phyloP scores from a whole-genome alignment of 2,888 invertebrate genomes.

The Periphyllus acericola region DNA sequence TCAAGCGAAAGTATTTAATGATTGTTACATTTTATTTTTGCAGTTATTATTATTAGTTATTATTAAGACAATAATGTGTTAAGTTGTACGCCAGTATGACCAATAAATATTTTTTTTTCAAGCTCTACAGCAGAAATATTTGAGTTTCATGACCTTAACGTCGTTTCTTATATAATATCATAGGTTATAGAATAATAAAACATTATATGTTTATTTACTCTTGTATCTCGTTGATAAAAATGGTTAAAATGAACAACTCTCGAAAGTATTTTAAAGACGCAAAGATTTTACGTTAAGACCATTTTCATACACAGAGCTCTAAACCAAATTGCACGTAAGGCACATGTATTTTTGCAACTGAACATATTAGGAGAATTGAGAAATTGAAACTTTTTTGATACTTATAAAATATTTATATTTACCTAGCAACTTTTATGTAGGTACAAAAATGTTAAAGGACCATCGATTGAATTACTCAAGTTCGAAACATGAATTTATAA shows the following conservation, averaged over 20 bases:
- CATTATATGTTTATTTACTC: conserved; percentile 12
- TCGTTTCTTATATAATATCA: background rate
- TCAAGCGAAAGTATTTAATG: no score
- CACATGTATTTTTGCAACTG: background rate
- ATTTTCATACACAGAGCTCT: background rate
- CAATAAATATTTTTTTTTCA: background rate
- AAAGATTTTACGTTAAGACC: background rate
- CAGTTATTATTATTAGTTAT: background rate
- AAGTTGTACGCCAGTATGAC: background rate
- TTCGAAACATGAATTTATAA: background rate
- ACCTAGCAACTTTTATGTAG: background rate
- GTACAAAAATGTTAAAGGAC: background rate
- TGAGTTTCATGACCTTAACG: background rate
- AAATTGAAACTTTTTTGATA: background rate
- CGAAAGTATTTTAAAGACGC: background rate
- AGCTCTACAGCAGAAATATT: background rate
- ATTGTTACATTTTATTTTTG: no score
- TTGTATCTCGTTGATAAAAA: background rate
- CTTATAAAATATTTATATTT: background rate
- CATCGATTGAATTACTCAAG: background rate
- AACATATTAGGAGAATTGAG: background rate
- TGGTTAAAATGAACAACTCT: background rate
- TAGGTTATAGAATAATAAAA: background rate
- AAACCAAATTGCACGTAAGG: background rate
- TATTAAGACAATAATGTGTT: background rate